Conservation (phyloP, 2,888 invertebrate species). For the Drosophila anomelani region DNA sequence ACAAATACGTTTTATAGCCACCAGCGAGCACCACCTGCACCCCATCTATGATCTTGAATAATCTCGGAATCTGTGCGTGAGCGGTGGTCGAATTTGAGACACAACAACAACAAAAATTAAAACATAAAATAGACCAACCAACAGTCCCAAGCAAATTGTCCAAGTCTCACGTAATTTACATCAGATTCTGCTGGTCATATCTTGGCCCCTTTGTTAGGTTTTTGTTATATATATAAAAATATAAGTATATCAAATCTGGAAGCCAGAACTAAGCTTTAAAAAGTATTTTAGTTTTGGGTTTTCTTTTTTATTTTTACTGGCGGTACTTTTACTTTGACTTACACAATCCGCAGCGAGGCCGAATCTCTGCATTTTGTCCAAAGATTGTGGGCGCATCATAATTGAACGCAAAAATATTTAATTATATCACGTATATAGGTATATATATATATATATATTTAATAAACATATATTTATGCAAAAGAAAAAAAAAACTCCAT, state of each 20-base stretch:
- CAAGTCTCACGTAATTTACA: slow-evolving; percentile 31
- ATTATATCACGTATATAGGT: slow-evolving; percentile 22
- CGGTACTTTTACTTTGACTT: slow-evolving; percentile 29
- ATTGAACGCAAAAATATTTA: slow-evolving; percentile 24
- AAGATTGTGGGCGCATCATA: slow-evolving; percentile 7
- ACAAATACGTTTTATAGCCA: slow-evolving; percentile 37
- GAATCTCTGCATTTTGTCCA: slow-evolving; percentile 5
- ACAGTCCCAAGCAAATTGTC: background rate
- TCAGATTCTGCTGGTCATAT: background rate
- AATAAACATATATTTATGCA: background rate
- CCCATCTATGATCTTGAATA: slow-evolving; percentile 33
- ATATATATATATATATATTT: background rate
- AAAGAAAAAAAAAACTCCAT: background rate
- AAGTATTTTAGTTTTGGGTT: background rate
- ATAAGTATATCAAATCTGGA: background rate
- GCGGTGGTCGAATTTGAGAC: slow-evolving; percentile 20
- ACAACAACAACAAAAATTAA: background rate
- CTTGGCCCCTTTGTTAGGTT: background rate
- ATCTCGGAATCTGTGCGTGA: slow-evolving; percentile 33
- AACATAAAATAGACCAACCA: slow-evolving; percentile 1
- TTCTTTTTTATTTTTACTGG: background rate
- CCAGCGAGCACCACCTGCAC: slow-evolving; percentile 5
- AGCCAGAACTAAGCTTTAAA: background rate
- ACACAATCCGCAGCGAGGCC: slow-evolving; percentile 25
- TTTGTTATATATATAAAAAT: background rate